Base-by-base conservation (phyloP, 1,140 invertebrate genomes). In the Arctopsyche grandis region DNA sequence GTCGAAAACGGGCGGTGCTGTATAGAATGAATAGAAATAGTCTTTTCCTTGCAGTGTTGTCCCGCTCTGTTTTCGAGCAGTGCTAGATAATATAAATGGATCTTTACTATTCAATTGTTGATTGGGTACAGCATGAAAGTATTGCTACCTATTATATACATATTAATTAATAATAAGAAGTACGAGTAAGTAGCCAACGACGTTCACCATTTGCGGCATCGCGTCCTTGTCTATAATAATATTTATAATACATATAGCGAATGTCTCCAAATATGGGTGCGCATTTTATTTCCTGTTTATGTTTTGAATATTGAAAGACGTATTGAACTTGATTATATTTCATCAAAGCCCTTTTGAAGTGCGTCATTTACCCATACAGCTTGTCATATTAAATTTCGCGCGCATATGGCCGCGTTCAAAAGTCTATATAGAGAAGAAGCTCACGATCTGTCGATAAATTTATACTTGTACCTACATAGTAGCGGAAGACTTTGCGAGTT, bases 281-380 rank as follows among this genome's bases (percentile, higher is more conserved):
- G 21, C 10, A 26, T 66, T 26, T 24, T 12, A 66, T 66, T 66
- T 66, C 63, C 63, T 66, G 63, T 66, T 66, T 66, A 60, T 10
- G 16, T 14, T 38, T 38, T 7, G 29, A 38, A 38, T 38, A 38
- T 38, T 38, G 29, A 38, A 38, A 38, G 29, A 38, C 29, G 29
- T 66, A 26, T 66, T 66, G 63, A 66, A 66, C 63, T 66, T 66
- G 63, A 66, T 26, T 66, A 52, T 10, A 16, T 14, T 10, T 60
- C 56, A 16, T 38, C 7, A 16, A 19, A 60, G 56, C 56, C 56
- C 56, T 60, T 60, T 19, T 60, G 56, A n/a, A n/a, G n/a, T 38
- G 7, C 56, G 56, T 60, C 56, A 60, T 60, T 19, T 56, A 56
- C 19, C 14, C 21, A 19, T 21, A 52, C 16, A 3, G 48, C 12